Conservation (phyloP, 2,797 vertebrate genomes). For the Iguana delicatissima region DNA sequence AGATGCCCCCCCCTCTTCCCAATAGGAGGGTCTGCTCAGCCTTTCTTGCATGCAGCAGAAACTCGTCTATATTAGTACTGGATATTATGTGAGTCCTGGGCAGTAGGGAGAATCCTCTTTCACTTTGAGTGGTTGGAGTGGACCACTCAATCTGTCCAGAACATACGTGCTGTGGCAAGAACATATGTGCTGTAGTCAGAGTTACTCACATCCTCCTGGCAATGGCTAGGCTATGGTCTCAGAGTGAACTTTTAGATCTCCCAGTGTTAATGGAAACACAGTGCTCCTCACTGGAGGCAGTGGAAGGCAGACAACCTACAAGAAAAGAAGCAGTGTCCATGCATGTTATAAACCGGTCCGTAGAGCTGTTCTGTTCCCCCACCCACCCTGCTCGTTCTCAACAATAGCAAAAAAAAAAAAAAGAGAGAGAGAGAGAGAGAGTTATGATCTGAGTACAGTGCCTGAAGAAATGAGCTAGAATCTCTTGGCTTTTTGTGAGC, state of each 20-base stretch:
- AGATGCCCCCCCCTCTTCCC: too few species aligned
- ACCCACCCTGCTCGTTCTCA: neutral
- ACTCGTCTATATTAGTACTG: neutral
- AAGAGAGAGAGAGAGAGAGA: too few species aligned
- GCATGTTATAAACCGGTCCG: too few species aligned
- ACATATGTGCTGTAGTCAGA: neutral
- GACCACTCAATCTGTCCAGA: neutral
- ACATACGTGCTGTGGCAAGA: too few species aligned
- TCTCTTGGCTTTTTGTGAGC: slow-evolving; percentile 9
- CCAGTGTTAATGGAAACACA: neutral
- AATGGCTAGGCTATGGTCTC: too few species aligned
- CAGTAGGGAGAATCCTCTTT: neutral
- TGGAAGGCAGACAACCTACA: neutral
- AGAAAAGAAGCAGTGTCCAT: neutral
- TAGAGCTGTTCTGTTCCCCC: neutral
- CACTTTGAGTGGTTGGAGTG: neutral
- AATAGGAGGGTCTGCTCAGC: neutral
- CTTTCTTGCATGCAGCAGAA: neutral
- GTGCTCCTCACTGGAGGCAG: too few species aligned
- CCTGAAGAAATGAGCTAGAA: neutral
- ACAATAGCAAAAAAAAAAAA: neutral
- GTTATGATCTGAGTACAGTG: neutral
- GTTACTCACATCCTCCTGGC: neutral
- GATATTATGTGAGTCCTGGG: neutral
- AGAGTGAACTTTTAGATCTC: neutral